Evolutionary conservation across 2,797 vertebrate genomes (phyloP), one percentile per base, ranked within the genome.

Genomic region (Labeo calbasu): DNA sequence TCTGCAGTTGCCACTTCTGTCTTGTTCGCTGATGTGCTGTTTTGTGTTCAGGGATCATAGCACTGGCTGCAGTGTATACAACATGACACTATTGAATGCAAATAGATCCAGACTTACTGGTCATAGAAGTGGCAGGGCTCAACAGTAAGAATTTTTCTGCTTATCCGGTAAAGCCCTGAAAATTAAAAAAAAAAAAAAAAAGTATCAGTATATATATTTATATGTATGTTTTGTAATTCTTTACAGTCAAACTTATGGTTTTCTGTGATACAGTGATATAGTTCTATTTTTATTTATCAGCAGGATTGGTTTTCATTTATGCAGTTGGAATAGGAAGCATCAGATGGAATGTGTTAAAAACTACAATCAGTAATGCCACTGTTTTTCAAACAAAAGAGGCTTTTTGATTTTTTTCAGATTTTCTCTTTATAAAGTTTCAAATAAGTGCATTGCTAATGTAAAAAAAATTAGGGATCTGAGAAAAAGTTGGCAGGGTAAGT

Each of bases 51-150:
- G 75, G 48, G 55, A 51, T 73, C 25, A 36, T 32, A 63, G 13
- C 10, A 32, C 25, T 2, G 11, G 17, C 23, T 32, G n/a, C 19
- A 23, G 57, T n/a, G 9, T 78, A 61, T 70, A 43, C 66, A 53
- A 40, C 17, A 66, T 32, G 14, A 80, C 4, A 17, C 50, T 19
- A 28, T 12, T 70, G 51, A 69, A 81, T 68, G 70, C 84, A 77
- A 63, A 77, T 78, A 77, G 36, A 75, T 28, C 48, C 46, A 15
- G 32, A 75, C 65, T 50, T 73, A 40, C 61, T 78, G 71, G 50
- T n/a, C 86, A 79, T 46, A 61, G 51, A 69, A 53, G 1, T 53
- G 15, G 43, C 25, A 73, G 12, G 46, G 43, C 21, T 70, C n/a
- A 48, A 71, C 43, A 50, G 43, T 71, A 71, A 23, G 4, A 1